Conservation (phyloP, 30 jellyfish, hydroid and myxozoan species). For the Hydra vulgaris region DNA sequence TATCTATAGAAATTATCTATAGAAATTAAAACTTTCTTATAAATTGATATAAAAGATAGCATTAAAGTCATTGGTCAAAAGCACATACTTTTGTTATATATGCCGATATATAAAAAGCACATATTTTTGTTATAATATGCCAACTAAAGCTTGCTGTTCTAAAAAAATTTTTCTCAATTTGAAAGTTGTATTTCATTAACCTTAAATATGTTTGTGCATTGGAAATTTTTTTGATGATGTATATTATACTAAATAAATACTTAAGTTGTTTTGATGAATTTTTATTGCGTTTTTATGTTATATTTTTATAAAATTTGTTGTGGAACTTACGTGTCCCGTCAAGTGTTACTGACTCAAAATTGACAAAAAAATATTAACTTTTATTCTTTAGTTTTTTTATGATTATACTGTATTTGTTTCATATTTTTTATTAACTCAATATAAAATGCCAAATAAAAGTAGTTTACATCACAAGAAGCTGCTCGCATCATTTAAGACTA, state of each 20-base stretch:
- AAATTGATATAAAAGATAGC: not conserved
- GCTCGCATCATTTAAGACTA: not conserved
- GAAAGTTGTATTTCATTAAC: not conserved
- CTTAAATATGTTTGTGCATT: not conserved
- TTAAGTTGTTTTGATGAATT: not conserved
- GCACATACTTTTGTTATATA: not conserved
- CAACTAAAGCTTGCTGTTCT: not conserved
- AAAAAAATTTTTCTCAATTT: not conserved
- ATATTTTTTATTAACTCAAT: not conserved
- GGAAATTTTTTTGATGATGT: slow-evolving; percentile 2
- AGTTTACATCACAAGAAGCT: slow-evolving; percentile 1
- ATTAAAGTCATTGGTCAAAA: not conserved
- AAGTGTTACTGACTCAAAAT: not conserved
- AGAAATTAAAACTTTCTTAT: not conserved
- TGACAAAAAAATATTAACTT: not conserved
- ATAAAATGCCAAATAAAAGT: slow-evolving; percentile 1
- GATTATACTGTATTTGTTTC: too few relatives aligned
- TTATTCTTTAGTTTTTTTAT: not conserved
- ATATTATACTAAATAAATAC: not conserved
- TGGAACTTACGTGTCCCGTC: slow-evolving; percentile 1
- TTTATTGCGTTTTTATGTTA: not conserved
- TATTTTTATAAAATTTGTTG: not conserved
- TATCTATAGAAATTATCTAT: too few relatives aligned
- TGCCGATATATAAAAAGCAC: too few relatives aligned
- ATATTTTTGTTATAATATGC: too few relatives aligned